Evolutionary conservation across 2,113 vertebrate species (phyloP).

Genomic region (Sula dactylatra): DNA sequence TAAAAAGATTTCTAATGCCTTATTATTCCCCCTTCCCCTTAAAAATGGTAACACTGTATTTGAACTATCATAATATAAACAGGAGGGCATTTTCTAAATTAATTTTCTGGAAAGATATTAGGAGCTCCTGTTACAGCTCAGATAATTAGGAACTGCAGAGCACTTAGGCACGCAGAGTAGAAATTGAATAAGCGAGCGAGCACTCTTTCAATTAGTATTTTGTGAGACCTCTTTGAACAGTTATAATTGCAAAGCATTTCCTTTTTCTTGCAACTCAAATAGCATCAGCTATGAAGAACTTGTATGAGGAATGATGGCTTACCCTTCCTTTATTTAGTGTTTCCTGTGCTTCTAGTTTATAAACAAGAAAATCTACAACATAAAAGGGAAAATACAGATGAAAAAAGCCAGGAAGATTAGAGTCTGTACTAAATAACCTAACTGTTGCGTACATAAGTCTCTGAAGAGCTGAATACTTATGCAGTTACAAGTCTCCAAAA

Average conservation of each 20-base stretch:
- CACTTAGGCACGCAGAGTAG: not conserved
- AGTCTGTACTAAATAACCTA: not conserved
- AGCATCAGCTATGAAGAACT: not conserved
- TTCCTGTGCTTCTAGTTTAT: constrained; percentile 95
- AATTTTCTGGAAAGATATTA: constrained; percentile 14
- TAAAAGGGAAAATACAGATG: not conserved
- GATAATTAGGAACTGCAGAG: not conserved
- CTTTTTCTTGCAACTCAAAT: not conserved
- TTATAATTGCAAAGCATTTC: constrained; percentile 7
- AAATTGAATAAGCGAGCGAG: not conserved
- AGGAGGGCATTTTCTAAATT: not conserved
- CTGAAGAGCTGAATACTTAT: not conserved
- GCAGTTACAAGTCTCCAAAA: not conserved
- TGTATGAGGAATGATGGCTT: constrained; percentile 44
- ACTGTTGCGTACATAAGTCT: not conserved
- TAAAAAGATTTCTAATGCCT: not conserved
- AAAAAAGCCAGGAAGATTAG: not conserved
- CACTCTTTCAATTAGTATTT: constrained; percentile 15
- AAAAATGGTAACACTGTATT: not conserved
- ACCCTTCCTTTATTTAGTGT: constrained; percentile 97
- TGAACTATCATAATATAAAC: not conserved
- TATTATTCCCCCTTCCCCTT: not conserved
- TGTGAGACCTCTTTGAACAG: not conserved
- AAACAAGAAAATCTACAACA: constrained; percentile 90
- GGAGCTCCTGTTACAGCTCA: not conserved